Base-by-base conservation (phyloP, 2,797 vertebrate species). In the Clarias pachynema region DNA sequence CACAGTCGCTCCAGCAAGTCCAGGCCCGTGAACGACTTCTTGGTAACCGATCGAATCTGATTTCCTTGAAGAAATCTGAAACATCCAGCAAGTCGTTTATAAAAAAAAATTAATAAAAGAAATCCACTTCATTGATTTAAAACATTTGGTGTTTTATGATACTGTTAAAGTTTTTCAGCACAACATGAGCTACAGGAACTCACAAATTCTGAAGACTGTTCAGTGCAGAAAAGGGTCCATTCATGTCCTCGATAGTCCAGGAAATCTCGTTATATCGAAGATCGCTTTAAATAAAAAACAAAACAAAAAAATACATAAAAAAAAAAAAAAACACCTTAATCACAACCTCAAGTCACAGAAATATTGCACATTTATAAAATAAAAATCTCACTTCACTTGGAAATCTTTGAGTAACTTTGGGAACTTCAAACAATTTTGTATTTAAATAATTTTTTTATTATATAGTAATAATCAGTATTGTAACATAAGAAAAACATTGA, bases 241-340 rank as follows among this genome's bases (percentile, higher is more conserved):
- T 99, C 98, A 97, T 99, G 92, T 99, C 98, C 91, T 99, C 98
- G 83, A 99, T 98, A 78, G 98, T 97, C 98, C 98, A 99, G n/a
- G 98, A 99, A 92, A 99, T 99, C 93, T 99, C 97, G 91, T 99
- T 99, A 89, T 96, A 97, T 92, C 97, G 97, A 80, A 99, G 94
- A 91, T 99, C 97, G 86, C 98, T 99, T 84, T 26, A 83, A 0
- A 69, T 60, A 40, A 90, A 87, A 18, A 4, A 0, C n/a, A 72
- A 60, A 72, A 84, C 91, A 90, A 92, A 44, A 90, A 86, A 5
- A 4, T 37, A 37, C 3, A 37, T 37, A 0, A 24, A 15, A n/a
- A 80, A 69, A 34, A 20, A 56, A 57, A 81, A 91, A 90, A 92
- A 84, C 85, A 91, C 90, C 91, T 69, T 34, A 69, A 22, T 22